Percentiles rank a stretch among this genome's conserved stretches.
Evolutionary conservation across 2,797 vertebrate species (phyloP).

Genomic region (Scyliorhinus canicula): DNA sequence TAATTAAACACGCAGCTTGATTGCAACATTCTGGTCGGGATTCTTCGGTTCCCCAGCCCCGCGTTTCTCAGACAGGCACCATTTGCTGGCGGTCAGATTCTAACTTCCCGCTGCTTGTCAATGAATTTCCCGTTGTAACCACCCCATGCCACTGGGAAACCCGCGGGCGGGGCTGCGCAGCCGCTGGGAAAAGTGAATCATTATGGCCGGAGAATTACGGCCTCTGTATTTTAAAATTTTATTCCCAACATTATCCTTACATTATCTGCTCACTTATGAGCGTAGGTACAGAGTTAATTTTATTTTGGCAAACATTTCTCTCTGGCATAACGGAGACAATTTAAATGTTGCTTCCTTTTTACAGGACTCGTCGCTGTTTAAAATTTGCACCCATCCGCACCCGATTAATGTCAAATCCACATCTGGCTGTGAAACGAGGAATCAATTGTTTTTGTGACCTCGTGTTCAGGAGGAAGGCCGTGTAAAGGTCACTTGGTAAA

Average conservation of each 20-base stretch:
- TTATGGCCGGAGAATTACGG: too few relatives aligned
- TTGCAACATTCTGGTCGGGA: not conserved
- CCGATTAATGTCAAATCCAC: not conserved
- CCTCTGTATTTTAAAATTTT: not conserved
- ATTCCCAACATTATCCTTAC: not conserved
- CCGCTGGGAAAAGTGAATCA: too few relatives aligned
- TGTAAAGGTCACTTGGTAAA: conserved; percentile 3
- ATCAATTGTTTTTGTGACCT: not conserved
- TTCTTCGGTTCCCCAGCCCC: too few relatives aligned
- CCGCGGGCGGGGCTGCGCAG: too few relatives aligned
- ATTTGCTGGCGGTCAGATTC: too few relatives aligned
- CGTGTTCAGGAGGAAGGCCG: not conserved
- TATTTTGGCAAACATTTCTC: not conserved
- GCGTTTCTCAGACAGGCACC: too few relatives aligned
- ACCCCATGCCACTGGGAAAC: too few relatives aligned
- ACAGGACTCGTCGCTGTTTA: not conserved
- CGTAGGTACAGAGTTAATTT: not conserved
- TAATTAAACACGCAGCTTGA: not conserved
- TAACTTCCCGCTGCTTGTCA: too few relatives aligned
- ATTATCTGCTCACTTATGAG: not conserved
- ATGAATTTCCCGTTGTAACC: too few relatives aligned
- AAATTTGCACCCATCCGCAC: not conserved
- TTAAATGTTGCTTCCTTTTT: not conserved
- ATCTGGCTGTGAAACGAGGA: not conserved
- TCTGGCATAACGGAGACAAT: not conserved